Base-by-base conservation (phyloP, 1,140 invertebrate species). In the Trialeurodes vaporariorum region DNA sequence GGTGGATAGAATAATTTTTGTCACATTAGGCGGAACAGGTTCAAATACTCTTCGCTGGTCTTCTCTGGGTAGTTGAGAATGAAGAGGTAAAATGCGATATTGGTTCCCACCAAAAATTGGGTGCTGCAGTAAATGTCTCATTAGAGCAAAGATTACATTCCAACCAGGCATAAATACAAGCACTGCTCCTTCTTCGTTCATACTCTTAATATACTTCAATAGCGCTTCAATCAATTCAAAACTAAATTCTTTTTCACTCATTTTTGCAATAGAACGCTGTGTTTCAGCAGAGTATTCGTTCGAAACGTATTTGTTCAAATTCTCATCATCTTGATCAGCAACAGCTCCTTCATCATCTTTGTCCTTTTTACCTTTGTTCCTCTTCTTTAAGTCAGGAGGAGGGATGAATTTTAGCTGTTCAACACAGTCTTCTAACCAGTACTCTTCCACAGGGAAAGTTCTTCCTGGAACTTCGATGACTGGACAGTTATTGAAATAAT, bases 161-260 rank as follows among this genome's bases (percentile, higher is more conserved):
- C 93, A 96, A 0, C 95, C 95, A 9, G 94, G 94, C 0, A 98
- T 79, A 77, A 98, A 98, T 1, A 98, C 82, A 0, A 98, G 78
- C 2, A 98, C 87, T 0, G 95, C 93, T 0, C 94, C 95, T 1
- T 86, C 85, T 23, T 87, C 82, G 49, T 84, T 80, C 64, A 91
- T 82, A 0, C 77, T 77, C 70, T 86, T 86, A 59, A 97, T 92
- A 73, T 96, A 87, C 21, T 80, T 75, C 2, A 97, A 77, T 0
- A 98, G 75, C 0, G 87, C 81, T 78, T 95, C 93, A 63, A 98
- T 87, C 0, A 98, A 77, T 77, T 98, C 94, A 78, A 96, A 96
- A 72, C 88, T 91, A 64, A 96, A 83, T 79, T 96, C 92, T 76
- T 91, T 91, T 75, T 98, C 96, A 27, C 85, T 91, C 12, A 98